Evolutionary conservation across 1,140 invertebrate species (phyloP), one percentile per base, ranked within the genome.

Genomic region (Bombus superbus): DNA sequence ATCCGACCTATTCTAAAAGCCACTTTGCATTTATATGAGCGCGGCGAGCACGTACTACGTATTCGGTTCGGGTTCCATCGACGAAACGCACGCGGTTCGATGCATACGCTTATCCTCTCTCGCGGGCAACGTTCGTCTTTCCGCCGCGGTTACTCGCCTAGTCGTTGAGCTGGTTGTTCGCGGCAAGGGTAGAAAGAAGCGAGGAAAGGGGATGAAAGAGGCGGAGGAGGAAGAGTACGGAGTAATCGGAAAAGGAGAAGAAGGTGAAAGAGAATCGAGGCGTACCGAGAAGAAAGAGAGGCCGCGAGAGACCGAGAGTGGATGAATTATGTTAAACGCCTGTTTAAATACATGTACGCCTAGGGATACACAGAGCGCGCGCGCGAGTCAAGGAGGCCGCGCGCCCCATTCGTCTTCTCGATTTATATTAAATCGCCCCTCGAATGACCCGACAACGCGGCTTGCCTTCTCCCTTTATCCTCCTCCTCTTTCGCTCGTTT

Each of bases 251-350:
- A 76, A 64, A 68, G 68, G 81, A 71, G 47, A 81, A 59, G 68
- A 78, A 66, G 42, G 40, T 2, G 32, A 42, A 68, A 28, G 68
- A 77, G 47, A 47, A 86, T 62, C 66, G 32, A 69, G 53, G 47
- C n/a, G 88, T 44, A 79, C 25, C 32, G 28, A 73, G 47, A 40
- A 76, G 71, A 81, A 68, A 81, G 86, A 59, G 77, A 84, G 66
- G 73, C 38, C 53, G 57, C 74, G 82, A 85, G 75, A 35, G 75
- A 69, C 57, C 22, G 76, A 83, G 86, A 91, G 91, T 92, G 92
- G 92, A 94, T 94, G 94, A 95, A 94, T 94, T 94, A 95, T 94
- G 93, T 94, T 94, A 94, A 95, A 94, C 92, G 94, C 91, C 92
- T 94, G 93, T 94, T 94, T 94, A 94, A 95, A 94, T 94, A 95